A percentile compares a stretch with the other conserved stretches of the same genome.
Evolutionary conservation across 2,113 vertebrate genomes (phyloP).

Genomic region (Rostratula benghalensis): DNA sequence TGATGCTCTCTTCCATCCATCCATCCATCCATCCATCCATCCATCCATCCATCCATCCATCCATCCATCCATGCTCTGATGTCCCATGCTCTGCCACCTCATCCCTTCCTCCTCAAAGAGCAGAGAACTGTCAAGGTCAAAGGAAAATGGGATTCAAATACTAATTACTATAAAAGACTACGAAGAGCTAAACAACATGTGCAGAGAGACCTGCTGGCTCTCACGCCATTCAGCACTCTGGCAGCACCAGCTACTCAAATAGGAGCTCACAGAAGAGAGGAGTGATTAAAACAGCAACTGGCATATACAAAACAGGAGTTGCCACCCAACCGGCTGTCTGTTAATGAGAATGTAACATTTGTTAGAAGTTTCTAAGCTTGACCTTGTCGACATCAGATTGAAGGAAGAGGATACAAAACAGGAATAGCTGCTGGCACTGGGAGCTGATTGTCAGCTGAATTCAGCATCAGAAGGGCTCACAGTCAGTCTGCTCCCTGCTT

Average conservation of each 20-base stretch:
- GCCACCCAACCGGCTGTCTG: neutral
- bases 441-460: slow-evolving; percentile 48
- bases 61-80: neutral
- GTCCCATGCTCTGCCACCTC: neutral
- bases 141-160: neutral
- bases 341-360: slow-evolving; percentile 42
- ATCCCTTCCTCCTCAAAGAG: neutral
- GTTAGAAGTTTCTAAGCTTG: slow-evolving; percentile 33
- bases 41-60: neutral
- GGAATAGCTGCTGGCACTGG: slow-evolving; percentile 50
- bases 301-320: neutral
- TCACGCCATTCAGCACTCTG: neutral
- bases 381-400: slow-evolving; percentile 15
- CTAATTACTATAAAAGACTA: neutral
- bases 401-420: slow-evolving; percentile 10
- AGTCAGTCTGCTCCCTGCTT: neutral
- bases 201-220: neutral
- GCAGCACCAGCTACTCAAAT: neutral
- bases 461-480: neutral
- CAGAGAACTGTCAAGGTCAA: neutral
- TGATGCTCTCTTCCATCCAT: neutral
- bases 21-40: neutral
- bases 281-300: neutral
- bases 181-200: neutral
- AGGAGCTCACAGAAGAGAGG: neutral